Percentiles rank a stretch among this genome's conserved stretches.
These are phyloP conservation scores for Drosophila littoralis DNA, from an alignment of 1,140 invertebrate genomes.

Conservation along the genomic window DNA sequence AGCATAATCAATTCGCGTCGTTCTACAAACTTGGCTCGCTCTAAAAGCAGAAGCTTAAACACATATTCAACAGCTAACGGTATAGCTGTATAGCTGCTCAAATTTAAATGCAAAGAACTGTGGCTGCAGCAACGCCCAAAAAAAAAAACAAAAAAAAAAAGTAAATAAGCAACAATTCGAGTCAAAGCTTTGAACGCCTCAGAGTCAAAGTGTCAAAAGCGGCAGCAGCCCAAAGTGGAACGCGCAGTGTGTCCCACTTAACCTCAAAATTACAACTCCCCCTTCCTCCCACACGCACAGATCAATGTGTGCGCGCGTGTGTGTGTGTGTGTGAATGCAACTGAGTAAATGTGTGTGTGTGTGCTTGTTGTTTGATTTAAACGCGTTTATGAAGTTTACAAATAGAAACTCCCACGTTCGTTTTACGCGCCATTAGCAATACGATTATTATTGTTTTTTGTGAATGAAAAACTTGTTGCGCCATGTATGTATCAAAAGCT, in stretches of 20 bases:
- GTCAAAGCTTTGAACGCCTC: constrained; percentile 23
- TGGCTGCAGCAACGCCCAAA: constrained; percentile 36
- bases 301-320: background rate
- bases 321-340: constrained; percentile 38
- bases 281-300: background rate
- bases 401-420: constrained; percentile 64
- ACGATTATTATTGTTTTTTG: constrained; percentile 41
- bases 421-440: constrained; percentile 29
- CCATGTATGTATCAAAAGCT: constrained; percentile 55
- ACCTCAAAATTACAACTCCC: constrained; percentile 41
- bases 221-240: constrained; percentile 61
- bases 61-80: constrained; percentile 52
- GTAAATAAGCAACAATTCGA: constrained; percentile 10
- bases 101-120: constrained; percentile 30
- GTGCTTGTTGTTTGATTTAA: constrained; percentile 56
- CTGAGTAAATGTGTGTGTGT: constrained; percentile 49
- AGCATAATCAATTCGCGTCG: constrained; percentile 74
- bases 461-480: constrained; percentile 76
- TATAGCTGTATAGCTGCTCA: constrained; percentile 26
- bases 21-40: constrained; percentile 34
- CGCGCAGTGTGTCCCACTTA: constrained; percentile 69
- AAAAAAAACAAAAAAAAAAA: constrained; percentile 1
- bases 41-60: constrained; percentile 9
- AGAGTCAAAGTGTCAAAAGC: constrained; percentile 58
- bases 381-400: constrained; percentile 24